Evolutionary conservation across 2,888 invertebrate genomes (phyloP).

Genomic region (Thalpophila matura): DNA sequence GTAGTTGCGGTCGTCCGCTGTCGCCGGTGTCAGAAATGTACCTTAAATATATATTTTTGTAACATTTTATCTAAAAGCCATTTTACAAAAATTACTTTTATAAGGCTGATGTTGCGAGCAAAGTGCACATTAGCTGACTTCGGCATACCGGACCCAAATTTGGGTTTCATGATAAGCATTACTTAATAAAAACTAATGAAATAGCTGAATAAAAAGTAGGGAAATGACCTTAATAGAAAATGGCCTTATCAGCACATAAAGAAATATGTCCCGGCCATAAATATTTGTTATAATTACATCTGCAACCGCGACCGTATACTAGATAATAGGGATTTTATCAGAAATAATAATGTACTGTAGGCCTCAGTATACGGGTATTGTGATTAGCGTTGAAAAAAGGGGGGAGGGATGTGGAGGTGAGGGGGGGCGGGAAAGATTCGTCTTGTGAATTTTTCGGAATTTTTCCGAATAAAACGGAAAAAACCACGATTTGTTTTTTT

Average conservation of each 20-base stretch:
- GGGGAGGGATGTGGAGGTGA: no score
- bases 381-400: no score
- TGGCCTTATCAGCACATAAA: conserved; percentile 61
- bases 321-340: conserved; percentile 45
- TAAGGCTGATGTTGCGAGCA: conserved; percentile 29
- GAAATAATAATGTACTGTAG: conserved; percentile 8
- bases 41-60: no score
- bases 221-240: conserved; percentile 62
- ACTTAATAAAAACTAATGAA: conserved; percentile 62
- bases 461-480: no score
- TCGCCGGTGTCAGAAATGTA: no score
- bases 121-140: conserved; percentile 37
- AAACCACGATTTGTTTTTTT: no score
- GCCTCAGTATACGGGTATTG: no score
- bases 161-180: conserved; percentile 61
- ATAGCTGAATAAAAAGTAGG: conserved; percentile 56
- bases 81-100: conserved; percentile 31
- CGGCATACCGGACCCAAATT: conserved; percentile 32
- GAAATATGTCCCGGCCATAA: conserved; percentile 60
- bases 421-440: no score
- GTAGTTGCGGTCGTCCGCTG: no score
- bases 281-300: conserved; percentile 64
- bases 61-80: conserved; percentile 18
- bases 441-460: no score
- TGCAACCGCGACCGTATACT: conserved; percentile 51